Conservation (phyloP, 2,888 invertebrate species). For the Ormyrus thymus region DNA sequence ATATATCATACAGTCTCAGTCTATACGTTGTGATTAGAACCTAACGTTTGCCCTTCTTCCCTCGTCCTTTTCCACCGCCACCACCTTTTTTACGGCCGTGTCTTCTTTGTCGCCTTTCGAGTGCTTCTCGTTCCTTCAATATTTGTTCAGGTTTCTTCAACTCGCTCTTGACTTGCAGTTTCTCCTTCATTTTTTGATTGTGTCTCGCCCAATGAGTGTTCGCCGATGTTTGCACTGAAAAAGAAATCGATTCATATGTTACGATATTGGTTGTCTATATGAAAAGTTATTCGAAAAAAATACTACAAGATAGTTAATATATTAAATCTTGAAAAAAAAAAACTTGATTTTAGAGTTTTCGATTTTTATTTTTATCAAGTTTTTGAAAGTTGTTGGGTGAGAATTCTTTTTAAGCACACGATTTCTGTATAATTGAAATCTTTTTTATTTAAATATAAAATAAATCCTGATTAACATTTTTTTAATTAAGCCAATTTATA, state of each 20-base stretch:
- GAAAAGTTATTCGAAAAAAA: too few relatives aligned
- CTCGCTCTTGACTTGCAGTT: conserved; percentile 69
- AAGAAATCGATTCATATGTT: conserved; percentile 23
- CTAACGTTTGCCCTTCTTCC: conserved; percentile 31
- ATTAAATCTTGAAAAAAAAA: too few relatives aligned
- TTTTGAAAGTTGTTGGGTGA: too few relatives aligned
- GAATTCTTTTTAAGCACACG: too few relatives aligned
- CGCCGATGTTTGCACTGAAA: conserved; percentile 73
- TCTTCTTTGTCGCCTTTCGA: conserved; percentile 76
- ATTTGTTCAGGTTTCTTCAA: conserved; percentile 84
- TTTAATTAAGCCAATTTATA: too few relatives aligned
- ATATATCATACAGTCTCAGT: conserved; percentile 27
- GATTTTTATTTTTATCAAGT: too few relatives aligned
- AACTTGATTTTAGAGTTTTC: too few relatives aligned
- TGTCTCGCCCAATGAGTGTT: conserved; percentile 87
- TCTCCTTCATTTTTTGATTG: conserved; percentile 83
- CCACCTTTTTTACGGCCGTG: conserved; percentile 74
- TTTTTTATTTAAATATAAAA: too few relatives aligned
- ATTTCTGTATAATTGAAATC: too few relatives aligned
- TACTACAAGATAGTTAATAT: too few relatives aligned
- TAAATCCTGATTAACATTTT: too few relatives aligned
- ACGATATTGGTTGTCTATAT: too few relatives aligned
- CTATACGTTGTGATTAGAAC: not conserved
- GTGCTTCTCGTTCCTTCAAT: conserved; percentile 81
- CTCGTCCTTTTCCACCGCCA: conserved; percentile 67